phyloP scores from a whole-genome alignment of 53 echinoderm and acorn worm genomes.

The Hippasteria phrygiana region DNA sequence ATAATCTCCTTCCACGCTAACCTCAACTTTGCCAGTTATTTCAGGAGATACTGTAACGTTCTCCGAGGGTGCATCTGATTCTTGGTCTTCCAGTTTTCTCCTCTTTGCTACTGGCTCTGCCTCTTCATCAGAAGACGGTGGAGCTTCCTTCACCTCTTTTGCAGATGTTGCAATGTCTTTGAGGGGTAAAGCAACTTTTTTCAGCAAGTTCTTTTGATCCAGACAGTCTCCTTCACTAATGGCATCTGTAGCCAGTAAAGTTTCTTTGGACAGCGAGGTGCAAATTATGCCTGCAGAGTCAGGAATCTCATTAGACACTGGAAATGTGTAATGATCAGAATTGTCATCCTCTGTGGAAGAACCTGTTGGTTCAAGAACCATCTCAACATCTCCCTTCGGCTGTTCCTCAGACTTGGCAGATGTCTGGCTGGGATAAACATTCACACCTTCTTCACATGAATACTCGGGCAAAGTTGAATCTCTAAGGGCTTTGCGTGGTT shows the following conservation, averaged over 20 bases:
- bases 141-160: neutral
- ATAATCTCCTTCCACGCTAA: neutral
- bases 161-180: neutral
- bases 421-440: neutral
- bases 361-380: neutral
- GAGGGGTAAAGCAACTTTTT: neutral
- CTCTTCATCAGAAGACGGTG: neutral
- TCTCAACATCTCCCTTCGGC: neutral
- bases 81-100: conserved; percentile 6
- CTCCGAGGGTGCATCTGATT: neutral
- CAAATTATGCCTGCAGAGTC: no score
- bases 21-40: neutral
- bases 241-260: no score
- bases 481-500: neutral
- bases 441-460: neutral
- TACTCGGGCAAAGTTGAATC: neutral
- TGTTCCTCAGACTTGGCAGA: neutral
- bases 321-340: no score
- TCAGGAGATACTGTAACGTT: neutral
- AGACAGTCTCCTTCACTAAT: neutral
- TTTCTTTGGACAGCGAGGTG: no score
- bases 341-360: neutral
- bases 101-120: conserved; percentile 33
- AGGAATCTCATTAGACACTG: no score
- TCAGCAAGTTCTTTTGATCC: neutral